Evolutionary conservation across 1,140 invertebrate genomes (phyloP).

Genomic region (Maconellicoccus hirsutus): DNA sequence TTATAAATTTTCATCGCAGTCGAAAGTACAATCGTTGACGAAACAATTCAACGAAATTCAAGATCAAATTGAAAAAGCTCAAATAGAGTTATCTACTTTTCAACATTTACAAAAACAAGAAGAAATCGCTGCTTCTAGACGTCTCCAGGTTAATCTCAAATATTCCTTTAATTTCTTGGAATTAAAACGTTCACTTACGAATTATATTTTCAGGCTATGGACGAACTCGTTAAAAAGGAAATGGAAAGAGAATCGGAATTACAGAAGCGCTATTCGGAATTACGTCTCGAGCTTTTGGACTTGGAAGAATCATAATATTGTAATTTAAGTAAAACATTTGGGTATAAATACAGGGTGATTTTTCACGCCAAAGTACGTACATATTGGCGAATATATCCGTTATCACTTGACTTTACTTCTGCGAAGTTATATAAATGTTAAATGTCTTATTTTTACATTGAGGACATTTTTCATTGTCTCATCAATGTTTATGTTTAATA

Average conservation of each 20-base stretch:
- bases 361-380: too few species aligned
- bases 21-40: conserved; percentile 68
- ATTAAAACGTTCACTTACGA: too few species aligned
- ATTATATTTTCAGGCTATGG: conserved; percentile 42
- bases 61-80: conserved; percentile 80
- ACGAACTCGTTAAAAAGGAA: conserved; percentile 85
- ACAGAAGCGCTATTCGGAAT: conserved; percentile 64
- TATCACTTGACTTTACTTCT: too few species aligned
- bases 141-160: conserved; percentile 53
- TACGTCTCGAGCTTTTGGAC: conserved; percentile 16
- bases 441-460: too few species aligned
- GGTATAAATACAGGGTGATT: too few species aligned
- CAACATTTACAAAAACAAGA: conserved; percentile 83
- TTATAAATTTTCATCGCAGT: conserved; percentile 37
- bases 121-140: conserved; percentile 73
- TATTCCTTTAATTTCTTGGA: too few species aligned
- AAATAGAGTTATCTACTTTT: conserved; percentile 85
- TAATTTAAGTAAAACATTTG: too few species aligned
- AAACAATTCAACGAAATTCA: conserved; percentile 81
- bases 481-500: too few species aligned
- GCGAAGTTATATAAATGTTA: too few species aligned
- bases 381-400: too few species aligned
- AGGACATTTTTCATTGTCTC: too few species aligned
- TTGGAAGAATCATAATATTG: neutral
- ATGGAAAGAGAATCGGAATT: conserved; percentile 77